Conservation (phyloP, 2,888 invertebrate species). For the Onchidella celtica region DNA sequence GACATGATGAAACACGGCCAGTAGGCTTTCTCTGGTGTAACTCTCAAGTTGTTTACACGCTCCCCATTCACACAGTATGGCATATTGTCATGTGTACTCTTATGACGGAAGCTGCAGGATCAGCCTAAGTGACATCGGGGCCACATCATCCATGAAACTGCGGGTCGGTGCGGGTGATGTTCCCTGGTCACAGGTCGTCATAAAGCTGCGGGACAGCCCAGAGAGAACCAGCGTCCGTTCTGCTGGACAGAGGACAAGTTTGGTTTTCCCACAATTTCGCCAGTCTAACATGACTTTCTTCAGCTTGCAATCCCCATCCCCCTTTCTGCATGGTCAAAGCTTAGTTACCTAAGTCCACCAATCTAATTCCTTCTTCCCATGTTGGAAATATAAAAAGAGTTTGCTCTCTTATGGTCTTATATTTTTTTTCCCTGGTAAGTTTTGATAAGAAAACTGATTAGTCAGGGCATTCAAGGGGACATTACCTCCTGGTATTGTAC, state of each 20-base stretch:
- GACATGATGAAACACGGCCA: constrained; percentile 65
- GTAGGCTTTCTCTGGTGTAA: constrained; percentile 69
- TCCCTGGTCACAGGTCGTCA: background rate
- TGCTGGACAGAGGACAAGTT: constrained; percentile 20
- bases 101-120: constrained; percentile 30
- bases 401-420: too few relatives aligned
- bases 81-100: constrained; percentile 72
- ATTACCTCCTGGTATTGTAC: too few relatives aligned
- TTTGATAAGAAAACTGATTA: too few relatives aligned
- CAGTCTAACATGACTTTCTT: background rate
- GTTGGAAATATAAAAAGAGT: too few relatives aligned
- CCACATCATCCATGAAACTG: background rate
- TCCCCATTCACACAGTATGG: constrained; percentile 65
- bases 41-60: constrained; percentile 56
- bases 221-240: background rate
- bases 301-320: background rate
- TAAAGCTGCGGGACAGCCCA: constrained; percentile 34
- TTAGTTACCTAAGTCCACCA: too few relatives aligned
- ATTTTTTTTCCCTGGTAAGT: too few relatives aligned
- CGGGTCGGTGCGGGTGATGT: constrained; percentile 19
- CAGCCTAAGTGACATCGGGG: constrained; percentile 1
- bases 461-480: too few relatives aligned
- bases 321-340: too few relatives aligned
- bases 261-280: background rate
- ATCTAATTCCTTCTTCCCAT: too few relatives aligned